Conservation (phyloP, 2,797 vertebrate species). For the Pelodytes ibericus region DNA sequence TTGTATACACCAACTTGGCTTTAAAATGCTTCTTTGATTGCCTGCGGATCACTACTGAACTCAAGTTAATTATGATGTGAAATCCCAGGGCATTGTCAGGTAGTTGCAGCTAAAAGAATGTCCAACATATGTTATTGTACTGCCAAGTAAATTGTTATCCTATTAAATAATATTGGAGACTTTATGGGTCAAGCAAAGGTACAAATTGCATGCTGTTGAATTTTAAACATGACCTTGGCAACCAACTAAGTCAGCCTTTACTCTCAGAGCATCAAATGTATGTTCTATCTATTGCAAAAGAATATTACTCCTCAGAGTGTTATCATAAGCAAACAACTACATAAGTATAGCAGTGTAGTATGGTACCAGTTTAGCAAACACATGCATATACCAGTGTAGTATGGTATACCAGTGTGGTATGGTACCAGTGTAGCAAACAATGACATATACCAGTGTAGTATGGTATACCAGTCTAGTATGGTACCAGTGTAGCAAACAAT, state of each 20-base stretch:
- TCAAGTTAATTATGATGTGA: not conserved
- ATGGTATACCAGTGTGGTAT: too few species aligned
- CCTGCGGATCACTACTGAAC: not conserved
- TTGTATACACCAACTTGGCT: too few species aligned
- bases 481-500: too few species aligned
- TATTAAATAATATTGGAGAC: not conserved
- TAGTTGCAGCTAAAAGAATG: not conserved
- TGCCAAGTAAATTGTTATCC: not conserved
- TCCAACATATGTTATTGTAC: too few species aligned
- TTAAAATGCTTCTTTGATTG: too few species aligned
- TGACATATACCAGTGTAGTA: too few species aligned
- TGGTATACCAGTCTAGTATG: too few species aligned
- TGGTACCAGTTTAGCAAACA: too few species aligned
- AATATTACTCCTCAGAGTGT: not conserved
- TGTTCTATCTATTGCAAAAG: not conserved
- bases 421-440: too few species aligned
- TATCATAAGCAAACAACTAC: not conserved
- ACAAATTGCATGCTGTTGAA: not conserved
- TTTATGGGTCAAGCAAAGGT: not conserved
- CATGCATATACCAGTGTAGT: too few species aligned
- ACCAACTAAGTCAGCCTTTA: not conserved
- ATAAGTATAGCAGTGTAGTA: too few species aligned
- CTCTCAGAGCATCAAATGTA: too few species aligned
- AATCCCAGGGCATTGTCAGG: not conserved
- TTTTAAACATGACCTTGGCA: not conserved